Base-by-base conservation (phyloP, 2,888 invertebrate species). In the Calameuta pallipes region DNA sequence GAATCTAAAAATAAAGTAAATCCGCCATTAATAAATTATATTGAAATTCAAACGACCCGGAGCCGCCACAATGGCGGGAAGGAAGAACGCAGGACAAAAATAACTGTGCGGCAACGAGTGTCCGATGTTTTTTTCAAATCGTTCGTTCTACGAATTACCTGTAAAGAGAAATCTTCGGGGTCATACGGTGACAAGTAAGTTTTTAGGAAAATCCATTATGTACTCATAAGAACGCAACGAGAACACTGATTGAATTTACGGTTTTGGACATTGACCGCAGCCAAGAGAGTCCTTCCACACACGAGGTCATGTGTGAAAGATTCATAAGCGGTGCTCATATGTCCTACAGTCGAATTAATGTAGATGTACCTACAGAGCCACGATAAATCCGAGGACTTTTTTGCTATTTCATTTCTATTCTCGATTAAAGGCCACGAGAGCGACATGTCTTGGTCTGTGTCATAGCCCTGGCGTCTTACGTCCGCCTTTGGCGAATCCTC, bases 101-200 rank as follows among this genome's bases (percentile, higher is more conserved):
- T 15, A 56, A 23, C 41, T 6, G 41, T 56, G 41, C 41, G 9
- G 4, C 41, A 56, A 56, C 41, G 6, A 56, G 41, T 56, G 41
- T 23, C 41, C 41, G 41, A 23, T 56, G 41, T 33, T 3, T 1
- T 9, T 56, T 56, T 6, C 2, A 56, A 56, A 23, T 77, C 56
- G 31, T 75, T 76, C 76, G 78, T 79, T 81, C 78, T 77, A 74
- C 80, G 76, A 80, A 74, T 41, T 41, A 75, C 80, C 76, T 78
- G 76, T 76, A 79, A 74, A 79, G 76, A 68, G 75, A 78, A 69
- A 78, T 69, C 70, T 80, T 78, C 69, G 74, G 75, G 75, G 78
- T 76, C 73, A 56, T 76, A 23, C 70, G 41, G 69, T 78, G 69
- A 76, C 76, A 31, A 56, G 73, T 70, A 37, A 74, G 69, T 76